A percentile compares a stretch with the other conserved stretches of the same genome.
phyloP scores from a whole-genome alignment of 2,797 vertebrate species.

The Heliangelus exortis region DNA sequence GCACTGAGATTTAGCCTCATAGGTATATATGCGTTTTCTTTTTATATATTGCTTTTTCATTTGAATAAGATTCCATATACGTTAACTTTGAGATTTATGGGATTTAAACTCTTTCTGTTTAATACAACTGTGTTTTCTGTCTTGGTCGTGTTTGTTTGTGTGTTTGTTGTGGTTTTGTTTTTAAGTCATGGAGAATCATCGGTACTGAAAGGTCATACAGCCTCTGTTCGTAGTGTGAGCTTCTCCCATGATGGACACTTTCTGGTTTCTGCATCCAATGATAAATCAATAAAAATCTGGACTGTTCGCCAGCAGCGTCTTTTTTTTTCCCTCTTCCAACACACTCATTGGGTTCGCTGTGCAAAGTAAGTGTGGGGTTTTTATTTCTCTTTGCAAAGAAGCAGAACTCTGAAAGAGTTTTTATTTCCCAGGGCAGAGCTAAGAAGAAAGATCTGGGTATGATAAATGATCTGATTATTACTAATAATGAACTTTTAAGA shows the following conservation, averaged over 20 bases:
- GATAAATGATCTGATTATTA: not conserved
- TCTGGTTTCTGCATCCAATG: slow-evolving; percentile 92
- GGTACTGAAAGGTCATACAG: slow-evolving; percentile 89
- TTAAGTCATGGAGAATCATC: slow-evolving; percentile 88
- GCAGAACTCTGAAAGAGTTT: not conserved
- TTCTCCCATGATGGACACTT: slow-evolving; percentile 88
- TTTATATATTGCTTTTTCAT: not conserved
- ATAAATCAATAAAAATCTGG: slow-evolving; percentile 95
- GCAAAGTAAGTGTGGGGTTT: slow-evolving; percentile 84
- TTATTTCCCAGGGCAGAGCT: not conserved
- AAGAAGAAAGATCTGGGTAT: not conserved
- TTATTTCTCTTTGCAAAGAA: not conserved
- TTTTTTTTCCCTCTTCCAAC: slow-evolving; percentile 88
- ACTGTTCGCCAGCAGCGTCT: slow-evolving; percentile 84
- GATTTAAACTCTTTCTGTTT: not conserved
- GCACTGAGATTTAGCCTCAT: not conserved
- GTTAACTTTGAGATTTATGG: not conserved
- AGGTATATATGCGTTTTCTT: too few species aligned
- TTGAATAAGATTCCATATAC: not conserved
- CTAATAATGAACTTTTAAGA: not conserved
- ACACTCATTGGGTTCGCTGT: slow-evolving; percentile 92
- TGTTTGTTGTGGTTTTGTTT: too few species aligned
- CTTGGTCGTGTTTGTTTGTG: not conserved
- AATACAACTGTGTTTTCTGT: not conserved
- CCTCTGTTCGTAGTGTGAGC: slow-evolving; percentile 86